phyloP scores from a whole-genome alignment of 2,797 vertebrate species.

The Lagodon rhomboides region DNA sequence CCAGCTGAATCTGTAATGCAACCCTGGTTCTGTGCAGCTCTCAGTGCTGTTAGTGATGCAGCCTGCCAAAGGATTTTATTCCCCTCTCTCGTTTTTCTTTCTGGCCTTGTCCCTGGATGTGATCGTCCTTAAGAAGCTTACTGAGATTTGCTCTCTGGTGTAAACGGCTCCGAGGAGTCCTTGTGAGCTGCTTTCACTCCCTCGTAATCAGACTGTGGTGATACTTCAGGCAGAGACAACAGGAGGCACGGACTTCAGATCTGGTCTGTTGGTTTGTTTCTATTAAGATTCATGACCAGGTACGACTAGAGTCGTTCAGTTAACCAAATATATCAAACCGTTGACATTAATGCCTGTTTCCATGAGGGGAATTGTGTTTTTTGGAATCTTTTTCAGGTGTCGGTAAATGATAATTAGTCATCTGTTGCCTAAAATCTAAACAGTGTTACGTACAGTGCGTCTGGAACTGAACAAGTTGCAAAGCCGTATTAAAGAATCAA shows the following conservation, averaged over 20 bases:
- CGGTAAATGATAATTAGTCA: background rate
- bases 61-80: background rate
- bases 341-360: background rate
- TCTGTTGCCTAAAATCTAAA: too few species aligned
- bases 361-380: background rate
- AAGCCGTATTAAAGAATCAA: too few species aligned
- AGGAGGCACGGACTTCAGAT: background rate
- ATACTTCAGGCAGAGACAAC: background rate
- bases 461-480: background rate
- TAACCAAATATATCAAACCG: background rate
- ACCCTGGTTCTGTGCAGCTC: background rate
- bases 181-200: conserved; percentile 34
- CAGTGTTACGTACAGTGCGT: too few species aligned
- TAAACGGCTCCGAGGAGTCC: conserved; percentile 25
- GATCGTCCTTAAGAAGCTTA: conserved; percentile 57
- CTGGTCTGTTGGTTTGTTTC: background rate
- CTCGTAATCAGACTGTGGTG: background rate
- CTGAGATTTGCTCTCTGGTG: conserved; percentile 41
- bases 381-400: background rate
- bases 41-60: background rate
- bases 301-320: too few species aligned
- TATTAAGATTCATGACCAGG: background rate
- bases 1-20: background rate
- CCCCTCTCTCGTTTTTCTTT: background rate
- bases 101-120: conserved; percentile 22